These are phyloP conservation scores for Taurulus bubalis DNA, from an alignment of 2,113 vertebrate species.

Conservation along the genomic window DNA sequence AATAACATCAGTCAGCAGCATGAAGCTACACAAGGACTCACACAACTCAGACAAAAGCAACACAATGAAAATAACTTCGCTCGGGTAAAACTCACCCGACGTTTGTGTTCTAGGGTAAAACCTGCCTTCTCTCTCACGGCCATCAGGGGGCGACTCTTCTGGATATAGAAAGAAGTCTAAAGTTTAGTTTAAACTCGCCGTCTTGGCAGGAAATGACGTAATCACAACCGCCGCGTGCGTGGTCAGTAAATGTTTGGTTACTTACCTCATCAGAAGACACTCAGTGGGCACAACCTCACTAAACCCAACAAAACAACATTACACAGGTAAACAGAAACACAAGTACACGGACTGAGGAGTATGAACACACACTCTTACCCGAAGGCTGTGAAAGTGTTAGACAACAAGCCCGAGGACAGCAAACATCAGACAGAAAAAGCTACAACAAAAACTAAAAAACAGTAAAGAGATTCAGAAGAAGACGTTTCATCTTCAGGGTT, in stretches of 20 bases:
- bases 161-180: too few species aligned
- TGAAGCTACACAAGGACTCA: too few species aligned
- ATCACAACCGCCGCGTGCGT: too few species aligned
- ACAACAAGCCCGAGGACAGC: slow-evolving; percentile 2
- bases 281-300: background rate
- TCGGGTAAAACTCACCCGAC: too few species aligned
- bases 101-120: too few species aligned
- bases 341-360: background rate
- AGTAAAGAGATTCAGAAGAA: slow-evolving; percentile 1
- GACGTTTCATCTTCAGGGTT: slow-evolving; percentile 9
- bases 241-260: background rate
- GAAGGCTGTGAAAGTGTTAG: background rate
- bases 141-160: background rate
- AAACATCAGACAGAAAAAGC: background rate
- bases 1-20: too few species aligned
- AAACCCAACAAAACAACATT: background rate
- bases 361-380: background rate
- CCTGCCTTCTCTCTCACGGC: background rate
- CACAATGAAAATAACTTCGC: too few species aligned
- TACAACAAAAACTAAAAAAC: background rate
- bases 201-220: too few species aligned
- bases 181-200: too few species aligned
- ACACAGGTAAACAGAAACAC: background rate
- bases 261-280: background rate
- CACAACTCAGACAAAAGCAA: too few species aligned